Percentiles rank a stretch among this genome's conserved stretches.
phyloP scores from a whole-genome alignment of 2,888 invertebrate genomes.

The Hirtodrosophila cameraria region DNA sequence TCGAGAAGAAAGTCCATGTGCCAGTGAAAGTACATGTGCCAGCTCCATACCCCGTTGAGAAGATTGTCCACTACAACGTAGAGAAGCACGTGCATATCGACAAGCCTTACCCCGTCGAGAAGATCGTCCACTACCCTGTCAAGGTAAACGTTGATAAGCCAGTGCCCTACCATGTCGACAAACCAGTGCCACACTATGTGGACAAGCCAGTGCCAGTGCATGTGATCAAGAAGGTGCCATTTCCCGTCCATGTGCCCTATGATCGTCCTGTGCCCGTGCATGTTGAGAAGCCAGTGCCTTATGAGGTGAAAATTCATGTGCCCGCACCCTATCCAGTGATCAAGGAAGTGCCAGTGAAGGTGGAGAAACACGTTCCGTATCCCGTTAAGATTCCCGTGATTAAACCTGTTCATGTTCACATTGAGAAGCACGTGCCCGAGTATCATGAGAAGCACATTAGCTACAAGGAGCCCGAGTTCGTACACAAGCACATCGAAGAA shows the following conservation, averaged over 20 bases:
- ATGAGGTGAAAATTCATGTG: slow-evolving; percentile 89
- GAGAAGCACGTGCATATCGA: slow-evolving; percentile 91
- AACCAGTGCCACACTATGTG: slow-evolving; percentile 88
- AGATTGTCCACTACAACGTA: slow-evolving; percentile 87
- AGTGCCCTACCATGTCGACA: slow-evolving; percentile 87
- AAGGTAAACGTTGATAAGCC: slow-evolving; percentile 88
- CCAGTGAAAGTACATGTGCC: slow-evolving; percentile 90
- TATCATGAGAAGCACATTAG: slow-evolving; percentile 87
- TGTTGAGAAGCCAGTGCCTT: slow-evolving; percentile 90
- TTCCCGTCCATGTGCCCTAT: slow-evolving; percentile 87
- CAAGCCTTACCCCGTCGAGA: slow-evolving; percentile 90
- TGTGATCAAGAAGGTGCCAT: slow-evolving; percentile 86
- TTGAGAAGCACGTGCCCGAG: slow-evolving; percentile 89
- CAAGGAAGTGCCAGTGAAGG: slow-evolving; percentile 87
- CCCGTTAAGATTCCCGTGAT: slow-evolving; percentile 89
- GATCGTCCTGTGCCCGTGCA: slow-evolving; percentile 88
- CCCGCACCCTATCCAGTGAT: slow-evolving; percentile 89
- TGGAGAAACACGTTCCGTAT: slow-evolving; percentile 89
- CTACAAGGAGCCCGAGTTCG: slow-evolving; percentile 89
- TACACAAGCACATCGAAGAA: slow-evolving; percentile 85
- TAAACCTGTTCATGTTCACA: slow-evolving; percentile 89
- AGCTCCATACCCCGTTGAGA: slow-evolving; percentile 89
- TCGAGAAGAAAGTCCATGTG: slow-evolving; percentile 89
- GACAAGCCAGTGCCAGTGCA: slow-evolving; percentile 88
- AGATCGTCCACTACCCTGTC: slow-evolving; percentile 90